Conservation (phyloP, 2,797 vertebrate species). For the Phalanger gymnotis region DNA sequence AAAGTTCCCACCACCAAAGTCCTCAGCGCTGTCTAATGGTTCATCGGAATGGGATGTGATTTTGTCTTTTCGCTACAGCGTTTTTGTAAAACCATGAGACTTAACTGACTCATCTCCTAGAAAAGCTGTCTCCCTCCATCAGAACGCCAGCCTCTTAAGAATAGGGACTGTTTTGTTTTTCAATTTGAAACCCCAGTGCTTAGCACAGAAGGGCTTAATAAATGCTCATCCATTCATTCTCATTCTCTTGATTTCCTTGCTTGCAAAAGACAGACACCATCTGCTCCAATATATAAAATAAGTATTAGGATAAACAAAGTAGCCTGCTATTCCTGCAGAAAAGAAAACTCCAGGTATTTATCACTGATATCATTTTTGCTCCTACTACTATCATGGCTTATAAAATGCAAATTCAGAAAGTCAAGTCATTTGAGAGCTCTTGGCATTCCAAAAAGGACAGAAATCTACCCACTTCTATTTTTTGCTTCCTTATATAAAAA, state of each 20-base stretch:
- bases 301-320: not conserved
- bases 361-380: not conserved
- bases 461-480: slow-evolving; percentile 64
- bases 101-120: not conserved
- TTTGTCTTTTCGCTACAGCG: not conserved
- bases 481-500: slow-evolving; percentile 69
- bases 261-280: not conserved
- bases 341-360: not conserved
- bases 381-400: slow-evolving; percentile 10
- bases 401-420: slow-evolving; percentile 47
- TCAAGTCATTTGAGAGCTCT: slow-evolving; percentile 47
- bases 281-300: slow-evolving; percentile 8
- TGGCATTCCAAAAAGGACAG: slow-evolving; percentile 50
- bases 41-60: not conserved
- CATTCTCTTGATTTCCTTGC: not conserved
- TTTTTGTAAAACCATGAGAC: not conserved
- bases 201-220: not conserved
- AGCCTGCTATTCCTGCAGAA: not conserved
- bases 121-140: not conserved
- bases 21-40: not conserved
- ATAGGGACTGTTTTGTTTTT: not conserved
- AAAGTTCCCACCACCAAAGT: not conserved
- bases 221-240: not conserved
- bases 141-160: not conserved
- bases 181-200: not conserved